A percentile compares a stretch with the other conserved stretches of the same genome.
Evolutionary conservation across 2,797 vertebrate species (phyloP).

Genomic region (Nyctalus aviator): DNA sequence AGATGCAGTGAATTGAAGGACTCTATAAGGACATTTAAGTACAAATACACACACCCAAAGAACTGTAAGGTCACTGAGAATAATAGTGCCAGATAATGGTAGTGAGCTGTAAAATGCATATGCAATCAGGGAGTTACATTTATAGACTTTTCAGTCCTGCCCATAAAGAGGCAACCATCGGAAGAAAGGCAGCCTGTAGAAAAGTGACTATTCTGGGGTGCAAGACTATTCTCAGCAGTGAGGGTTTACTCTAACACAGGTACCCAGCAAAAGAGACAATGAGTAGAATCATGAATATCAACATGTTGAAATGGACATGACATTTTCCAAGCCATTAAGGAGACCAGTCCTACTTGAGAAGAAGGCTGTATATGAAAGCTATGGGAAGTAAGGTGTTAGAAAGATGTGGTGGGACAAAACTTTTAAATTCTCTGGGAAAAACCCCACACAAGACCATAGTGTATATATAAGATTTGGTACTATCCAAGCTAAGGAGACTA

Average conservation of each 20-base stretch:
- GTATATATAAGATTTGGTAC: no score
- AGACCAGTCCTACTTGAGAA: not conserved
- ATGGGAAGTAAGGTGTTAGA: not conserved
- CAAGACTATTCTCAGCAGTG: not conserved
- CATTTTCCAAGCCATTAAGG: not conserved
- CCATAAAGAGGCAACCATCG: not conserved
- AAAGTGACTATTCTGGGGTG: not conserved
- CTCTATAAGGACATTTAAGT: not conserved
- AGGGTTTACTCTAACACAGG: not conserved
- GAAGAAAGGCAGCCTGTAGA: not conserved
- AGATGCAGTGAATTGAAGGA: conserved; percentile 2
- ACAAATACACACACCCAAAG: not conserved
- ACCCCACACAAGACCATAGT: no score
- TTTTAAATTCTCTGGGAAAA: not conserved
- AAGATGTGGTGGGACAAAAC: not conserved
- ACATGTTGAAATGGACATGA: not conserved
- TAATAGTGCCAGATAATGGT: not conserved
- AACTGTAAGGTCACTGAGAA: conserved; percentile 1
- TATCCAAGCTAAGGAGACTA: not conserved
- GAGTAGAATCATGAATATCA: not conserved
- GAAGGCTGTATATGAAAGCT: not conserved
- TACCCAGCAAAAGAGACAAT: not conserved
- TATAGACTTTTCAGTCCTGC: not conserved
- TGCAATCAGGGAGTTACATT: not conserved
- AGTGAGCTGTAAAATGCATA: not conserved